Evolutionary conservation across 2,888 invertebrate genomes (phyloP).

Genomic region (Latheticus oryzae): DNA sequence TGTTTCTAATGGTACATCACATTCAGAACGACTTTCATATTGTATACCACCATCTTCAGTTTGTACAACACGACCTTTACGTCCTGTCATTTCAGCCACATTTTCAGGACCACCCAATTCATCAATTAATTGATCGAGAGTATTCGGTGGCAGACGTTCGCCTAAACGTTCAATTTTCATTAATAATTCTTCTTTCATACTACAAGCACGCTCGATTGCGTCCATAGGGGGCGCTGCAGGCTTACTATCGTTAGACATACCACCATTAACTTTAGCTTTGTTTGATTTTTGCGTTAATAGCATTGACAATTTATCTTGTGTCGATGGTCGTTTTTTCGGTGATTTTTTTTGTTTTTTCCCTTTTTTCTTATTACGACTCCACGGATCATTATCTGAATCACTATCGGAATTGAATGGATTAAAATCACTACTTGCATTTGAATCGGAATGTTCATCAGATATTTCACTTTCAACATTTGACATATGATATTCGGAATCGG

Average conservation of each 20-base stretch:
- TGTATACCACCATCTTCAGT: conserved; percentile 95
- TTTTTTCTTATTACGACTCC: conserved; percentile 62
- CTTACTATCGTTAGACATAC: conserved; percentile 59
- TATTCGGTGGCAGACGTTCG: conserved; percentile 92
- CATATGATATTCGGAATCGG: conserved; percentile 71
- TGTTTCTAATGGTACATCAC: conserved; percentile 95
- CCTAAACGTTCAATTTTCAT: conserved; percentile 84
- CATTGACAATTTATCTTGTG: conserved; percentile 84
- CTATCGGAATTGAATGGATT: conserved; percentile 92
- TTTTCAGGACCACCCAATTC: conserved; percentile 97
- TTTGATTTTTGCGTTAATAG: conserved; percentile 70
- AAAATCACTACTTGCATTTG: conserved; percentile 82
- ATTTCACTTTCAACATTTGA: conserved; percentile 67
- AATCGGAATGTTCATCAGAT: conserved; percentile 69
- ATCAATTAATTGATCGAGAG: conserved; percentile 97
- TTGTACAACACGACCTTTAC: conserved; percentile 79
- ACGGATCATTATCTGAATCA: conserved; percentile 81
- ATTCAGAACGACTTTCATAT: conserved; percentile 94
- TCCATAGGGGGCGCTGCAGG: conserved; percentile 77
- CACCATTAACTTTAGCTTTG: conserved; percentile 60
- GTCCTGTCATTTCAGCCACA: conserved; percentile 99
- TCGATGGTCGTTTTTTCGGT: conserved; percentile 63
- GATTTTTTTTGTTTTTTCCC: conserved; percentile 60
- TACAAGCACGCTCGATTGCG: conserved; percentile 88
- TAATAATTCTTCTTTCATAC: conserved; percentile 93